A percentile compares a stretch with the other conserved stretches of the same genome.
Conservation (phyloP, 1,140 invertebrate genomes). For the Holcopasites calliopsidis region DNA sequence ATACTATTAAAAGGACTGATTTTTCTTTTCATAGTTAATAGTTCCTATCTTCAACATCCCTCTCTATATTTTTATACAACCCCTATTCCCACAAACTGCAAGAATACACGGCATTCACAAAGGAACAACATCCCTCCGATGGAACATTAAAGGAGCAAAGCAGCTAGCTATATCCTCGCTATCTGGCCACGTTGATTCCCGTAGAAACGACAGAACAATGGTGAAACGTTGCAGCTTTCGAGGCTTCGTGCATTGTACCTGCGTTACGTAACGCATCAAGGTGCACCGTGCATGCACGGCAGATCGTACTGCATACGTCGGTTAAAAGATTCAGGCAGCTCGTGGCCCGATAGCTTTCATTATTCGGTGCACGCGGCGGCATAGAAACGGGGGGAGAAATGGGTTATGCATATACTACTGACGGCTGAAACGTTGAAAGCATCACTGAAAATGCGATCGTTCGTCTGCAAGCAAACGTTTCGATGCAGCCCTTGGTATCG, state of each 20-base stretch:
- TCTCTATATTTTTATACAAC: no score
- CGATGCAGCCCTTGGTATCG: neutral
- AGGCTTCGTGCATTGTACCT: neutral
- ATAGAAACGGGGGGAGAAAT: constrained; percentile 25
- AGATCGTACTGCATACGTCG: neutral
- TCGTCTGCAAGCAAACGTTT: neutral
- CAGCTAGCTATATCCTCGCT: neutral
- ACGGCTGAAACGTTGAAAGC: neutral
- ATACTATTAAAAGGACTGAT: no score
- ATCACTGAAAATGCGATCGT: neutral
- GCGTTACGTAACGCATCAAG: neutral
- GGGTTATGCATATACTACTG: constrained; percentile 36
- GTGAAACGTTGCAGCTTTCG: neutral
- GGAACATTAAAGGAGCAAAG: neutral
- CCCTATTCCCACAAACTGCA: no score
- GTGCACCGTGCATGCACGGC: neutral
- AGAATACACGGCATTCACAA: no score
- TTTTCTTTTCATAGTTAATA: no score
- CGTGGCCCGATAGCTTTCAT: neutral
- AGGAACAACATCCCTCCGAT: no score
- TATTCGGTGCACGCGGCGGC: constrained; percentile 1
- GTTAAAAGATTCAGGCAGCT: neutral
- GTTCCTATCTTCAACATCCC: no score
- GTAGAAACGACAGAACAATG: neutral
- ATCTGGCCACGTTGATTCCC: neutral